Conservation (phyloP, 2,113 vertebrate genomes). For the Cinclus mexicanus region DNA sequence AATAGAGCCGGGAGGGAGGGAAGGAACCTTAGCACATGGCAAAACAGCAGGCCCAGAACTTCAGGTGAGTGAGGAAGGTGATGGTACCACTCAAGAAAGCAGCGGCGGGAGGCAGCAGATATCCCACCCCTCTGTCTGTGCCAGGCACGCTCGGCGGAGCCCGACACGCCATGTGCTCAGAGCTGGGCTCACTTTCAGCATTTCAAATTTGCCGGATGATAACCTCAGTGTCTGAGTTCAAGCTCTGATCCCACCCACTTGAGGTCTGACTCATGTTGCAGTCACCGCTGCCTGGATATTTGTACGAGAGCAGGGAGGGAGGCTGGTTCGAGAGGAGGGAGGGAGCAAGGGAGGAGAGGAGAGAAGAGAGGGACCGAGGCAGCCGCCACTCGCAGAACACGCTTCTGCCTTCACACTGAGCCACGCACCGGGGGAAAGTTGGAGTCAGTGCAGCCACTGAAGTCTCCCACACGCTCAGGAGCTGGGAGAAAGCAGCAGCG, state of each 20-base stretch:
- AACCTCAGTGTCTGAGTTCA: neutral
- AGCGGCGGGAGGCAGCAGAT: neutral
- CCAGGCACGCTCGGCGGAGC: neutral
- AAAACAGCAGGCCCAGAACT: neutral
- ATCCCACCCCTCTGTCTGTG: neutral
- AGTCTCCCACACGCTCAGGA: neutral
- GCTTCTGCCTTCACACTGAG: neutral
- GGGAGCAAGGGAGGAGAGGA: neutral
- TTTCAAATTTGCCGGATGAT: conserved; percentile 48
- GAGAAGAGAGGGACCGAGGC: neutral
- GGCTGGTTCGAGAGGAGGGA: neutral
- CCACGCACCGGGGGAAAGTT: neutral
- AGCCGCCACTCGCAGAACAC: neutral
- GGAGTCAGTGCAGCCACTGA: neutral
- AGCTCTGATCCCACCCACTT: conserved; percentile 46
- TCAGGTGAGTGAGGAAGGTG: neutral
- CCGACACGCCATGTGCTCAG: fast-evolving
- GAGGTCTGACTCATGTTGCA: conserved; percentile 49
- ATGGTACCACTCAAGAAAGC: neutral
- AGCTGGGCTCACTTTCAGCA: neutral
- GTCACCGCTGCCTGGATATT: conserved; percentile 33
- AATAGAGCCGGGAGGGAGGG: neutral
- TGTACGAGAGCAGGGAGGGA: neutral
- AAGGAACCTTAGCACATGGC: neutral
- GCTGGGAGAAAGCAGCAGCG: neutral